Percentiles rank a stretch among this genome's conserved stretches.
phyloP scores from a whole-genome alignment of 30 jellyfish, hydroid and myxozoan species.

The Pelagia noctiluca region DNA sequence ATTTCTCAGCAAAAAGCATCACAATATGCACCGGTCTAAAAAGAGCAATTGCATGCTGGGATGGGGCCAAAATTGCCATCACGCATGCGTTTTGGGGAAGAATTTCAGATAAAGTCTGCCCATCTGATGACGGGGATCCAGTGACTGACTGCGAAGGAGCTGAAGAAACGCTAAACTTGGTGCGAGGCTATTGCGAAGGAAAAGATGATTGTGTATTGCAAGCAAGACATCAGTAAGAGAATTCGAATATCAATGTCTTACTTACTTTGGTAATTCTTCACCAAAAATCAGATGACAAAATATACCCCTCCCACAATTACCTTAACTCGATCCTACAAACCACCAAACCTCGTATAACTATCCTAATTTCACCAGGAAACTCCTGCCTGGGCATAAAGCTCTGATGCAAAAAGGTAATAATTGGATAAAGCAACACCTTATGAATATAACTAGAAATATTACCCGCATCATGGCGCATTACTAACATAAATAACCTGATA shows the following conservation, averaged over 20 bases:
- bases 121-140: conserved; percentile 99
- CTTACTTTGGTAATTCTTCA: no score
- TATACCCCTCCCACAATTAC: no score
- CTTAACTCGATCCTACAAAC: no score
- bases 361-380: no score
- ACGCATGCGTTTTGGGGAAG: conserved; percentile 99
- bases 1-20: conserved; percentile 73
- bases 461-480: no score
- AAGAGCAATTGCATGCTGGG: conserved; percentile 91
- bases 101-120: conserved; percentile 91
- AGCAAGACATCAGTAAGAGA: conserved; percentile 92
- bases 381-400: no score
- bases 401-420: no score
- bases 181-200: conserved; percentile 87
- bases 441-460: no score
- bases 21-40: conserved; percentile 93
- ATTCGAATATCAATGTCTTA: not conserved
- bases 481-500: no score
- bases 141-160: conserved; percentile 98
- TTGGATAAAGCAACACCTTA: no score
- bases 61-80: conserved; percentile 92
- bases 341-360: no score
- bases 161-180: conserved; percentile 82
- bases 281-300: no score
- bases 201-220: conserved; percentile 82